Percentiles rank a stretch among this genome's conserved stretches.
These are phyloP conservation scores for Yoshiicerus persimilis DNA, from an alignment of 1,140 invertebrate species.

Conservation along the genomic window DNA sequence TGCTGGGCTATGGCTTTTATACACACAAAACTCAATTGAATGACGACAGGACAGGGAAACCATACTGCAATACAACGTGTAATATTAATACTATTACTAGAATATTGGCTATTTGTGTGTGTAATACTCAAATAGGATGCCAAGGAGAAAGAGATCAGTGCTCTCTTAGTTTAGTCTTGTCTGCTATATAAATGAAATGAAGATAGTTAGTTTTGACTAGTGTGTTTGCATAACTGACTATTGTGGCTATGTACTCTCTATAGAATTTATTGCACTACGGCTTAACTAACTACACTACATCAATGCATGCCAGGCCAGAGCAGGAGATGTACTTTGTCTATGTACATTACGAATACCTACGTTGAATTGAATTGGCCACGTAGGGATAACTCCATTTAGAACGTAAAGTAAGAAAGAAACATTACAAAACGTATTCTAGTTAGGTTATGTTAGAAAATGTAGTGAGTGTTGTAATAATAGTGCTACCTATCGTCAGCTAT, in stretches of 20 bases:
- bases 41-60: background rate
- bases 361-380: background rate
- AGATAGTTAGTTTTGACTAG: background rate
- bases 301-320: background rate
- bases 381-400: background rate
- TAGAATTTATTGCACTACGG: background rate
- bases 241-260: background rate
- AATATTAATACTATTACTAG: no score
- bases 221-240: background rate
- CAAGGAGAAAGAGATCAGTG: background rate
- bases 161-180: background rate
- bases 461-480: no score
- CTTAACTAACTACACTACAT: background rate
- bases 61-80: no score
- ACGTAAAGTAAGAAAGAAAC: background rate
- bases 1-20: background rate
- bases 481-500: background rate
- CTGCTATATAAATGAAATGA: background rate
- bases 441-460: no score
- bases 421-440: background rate
- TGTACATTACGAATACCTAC: background rate
- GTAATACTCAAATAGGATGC: background rate
- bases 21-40: background rate
- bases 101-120: no score
- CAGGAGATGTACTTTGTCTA: background rate